Base-by-base conservation (phyloP, 2,797 vertebrate genomes). In the Telmatherina bonti region DNA sequence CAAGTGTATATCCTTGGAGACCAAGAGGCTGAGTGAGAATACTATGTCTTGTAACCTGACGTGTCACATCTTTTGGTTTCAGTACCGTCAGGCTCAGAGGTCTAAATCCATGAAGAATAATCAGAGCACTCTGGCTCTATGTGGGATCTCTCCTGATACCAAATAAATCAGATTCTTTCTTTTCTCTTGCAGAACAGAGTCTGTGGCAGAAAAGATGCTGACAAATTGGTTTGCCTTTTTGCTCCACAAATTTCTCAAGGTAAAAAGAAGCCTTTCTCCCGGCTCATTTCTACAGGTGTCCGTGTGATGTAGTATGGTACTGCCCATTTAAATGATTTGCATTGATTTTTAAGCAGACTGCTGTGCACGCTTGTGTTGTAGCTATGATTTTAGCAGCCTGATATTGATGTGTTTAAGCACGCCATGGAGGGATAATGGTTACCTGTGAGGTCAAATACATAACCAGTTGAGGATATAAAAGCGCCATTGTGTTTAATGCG, bases 171-270 rank as follows among this genome's bases (percentile, higher is more conserved):
- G 56, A 9, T 45, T 58, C 76, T 71, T 72, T 57, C 71, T 82
- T 70, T 74, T 65, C 43, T 85, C 79, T 90, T 78, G 66, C 88
- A 99, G 97, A 93, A 99, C 97, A 0, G 97, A 98, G 90, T 99
- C 97, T 0, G 97, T 99, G 83, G 97, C 97, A 0, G 97, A 99
- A 93, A 99, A 99, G 95, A 99, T 99, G 97, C 92, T 99, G 93
- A 99, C 97, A 10, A 98, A 99, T 83, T 99, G 97, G 97, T 99
- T 99, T 51, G 96, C 97, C 76, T 99, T 99, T 88, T 92, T 99
- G 26, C 95, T 99, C 10, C 97, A 98, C 91, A 97, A 96, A 81
- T 99, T 98, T 89, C 94, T 98, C 75, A 99, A 99, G 96, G 97
- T 98, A 94, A 94, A 72, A 76, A n/a, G 0, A 72, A 76, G 74